Evolutionary conservation across 2,797 vertebrate genomes (phyloP).

Genomic region (Urocyon cinereoargenteus): DNA sequence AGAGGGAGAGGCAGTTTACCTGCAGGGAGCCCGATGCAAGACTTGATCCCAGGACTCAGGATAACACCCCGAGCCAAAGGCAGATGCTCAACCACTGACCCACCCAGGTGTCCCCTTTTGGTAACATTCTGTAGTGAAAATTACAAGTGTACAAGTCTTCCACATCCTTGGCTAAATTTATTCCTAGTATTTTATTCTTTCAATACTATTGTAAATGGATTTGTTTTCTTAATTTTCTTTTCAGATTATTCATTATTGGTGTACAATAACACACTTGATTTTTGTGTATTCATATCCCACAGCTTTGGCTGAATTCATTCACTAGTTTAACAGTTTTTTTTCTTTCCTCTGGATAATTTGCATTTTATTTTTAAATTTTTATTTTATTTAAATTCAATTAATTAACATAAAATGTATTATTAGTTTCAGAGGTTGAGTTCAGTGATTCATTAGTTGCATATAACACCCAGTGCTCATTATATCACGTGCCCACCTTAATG

Average conservation of each 20-base stretch:
- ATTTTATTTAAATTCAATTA: neutral
- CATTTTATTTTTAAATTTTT: neutral
- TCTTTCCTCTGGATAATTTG: neutral
- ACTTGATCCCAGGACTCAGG: too few relatives aligned
- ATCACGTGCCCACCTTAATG: neutral
- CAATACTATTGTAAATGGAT: neutral
- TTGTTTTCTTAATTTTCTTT: conserved; percentile 37
- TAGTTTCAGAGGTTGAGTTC: neutral
- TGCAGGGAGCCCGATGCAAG: too few relatives aligned
- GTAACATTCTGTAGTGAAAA: neutral
- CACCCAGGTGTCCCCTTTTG: too few relatives aligned
- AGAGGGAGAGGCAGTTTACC: too few relatives aligned
- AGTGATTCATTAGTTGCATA: neutral
- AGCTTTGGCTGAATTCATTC: neutral
- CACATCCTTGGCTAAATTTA: neutral
- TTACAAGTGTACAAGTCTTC: neutral
- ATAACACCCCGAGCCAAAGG: too few relatives aligned
- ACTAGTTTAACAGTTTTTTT: neutral
- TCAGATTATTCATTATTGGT: neutral
- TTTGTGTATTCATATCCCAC: neutral
- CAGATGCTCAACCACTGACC: too few relatives aligned
- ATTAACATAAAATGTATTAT: neutral
- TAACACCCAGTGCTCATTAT: neutral
- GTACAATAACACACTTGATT: neutral
- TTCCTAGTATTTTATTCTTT: neutral